These are phyloP conservation scores for Chinchilla lanigera DNA, from an alignment of 2,113 vertebrate genomes.

Conservation along the genomic window DNA sequence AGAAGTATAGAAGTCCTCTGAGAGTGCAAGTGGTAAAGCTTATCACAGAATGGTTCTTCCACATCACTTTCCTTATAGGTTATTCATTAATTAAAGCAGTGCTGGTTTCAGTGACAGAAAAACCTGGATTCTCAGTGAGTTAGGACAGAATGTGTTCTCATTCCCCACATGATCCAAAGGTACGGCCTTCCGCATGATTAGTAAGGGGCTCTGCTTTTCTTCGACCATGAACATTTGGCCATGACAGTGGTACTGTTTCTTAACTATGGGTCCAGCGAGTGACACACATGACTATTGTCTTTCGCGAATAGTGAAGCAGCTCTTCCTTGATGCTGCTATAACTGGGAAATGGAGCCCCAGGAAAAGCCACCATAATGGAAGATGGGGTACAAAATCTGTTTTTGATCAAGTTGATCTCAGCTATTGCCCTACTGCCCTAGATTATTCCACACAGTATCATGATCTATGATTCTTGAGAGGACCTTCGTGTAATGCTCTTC, in stretches of 20 bases:
- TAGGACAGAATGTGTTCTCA: not conserved
- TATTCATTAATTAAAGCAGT: not conserved
- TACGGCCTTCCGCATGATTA: not conserved
- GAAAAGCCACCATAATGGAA: not conserved
- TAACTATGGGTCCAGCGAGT: not conserved
- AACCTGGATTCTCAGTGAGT: not conserved
- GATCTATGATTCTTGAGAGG: not conserved
- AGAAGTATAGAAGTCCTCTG: not conserved
- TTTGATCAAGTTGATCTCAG: not conserved
- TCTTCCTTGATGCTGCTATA: not conserved
- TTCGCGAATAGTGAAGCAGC: not conserved
- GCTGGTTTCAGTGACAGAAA: not conserved
- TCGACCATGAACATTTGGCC: not conserved
- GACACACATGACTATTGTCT: not conserved
- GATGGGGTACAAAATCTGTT: not conserved
- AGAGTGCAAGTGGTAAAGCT: not conserved
- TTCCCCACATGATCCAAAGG: not conserved
- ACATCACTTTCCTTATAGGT: not conserved
- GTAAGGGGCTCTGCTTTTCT: not conserved
- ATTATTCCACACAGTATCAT: fast-evolving
- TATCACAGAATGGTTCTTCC: not conserved
- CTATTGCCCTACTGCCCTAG: not conserved
- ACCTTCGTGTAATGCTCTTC: not conserved
- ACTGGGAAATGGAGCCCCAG: too few species aligned
- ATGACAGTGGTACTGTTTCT: not conserved